Evolutionary conservation across 2,113 vertebrate genomes (phyloP), one percentile per base, ranked within the genome.

Genomic region (Delphinus delphis): DNA sequence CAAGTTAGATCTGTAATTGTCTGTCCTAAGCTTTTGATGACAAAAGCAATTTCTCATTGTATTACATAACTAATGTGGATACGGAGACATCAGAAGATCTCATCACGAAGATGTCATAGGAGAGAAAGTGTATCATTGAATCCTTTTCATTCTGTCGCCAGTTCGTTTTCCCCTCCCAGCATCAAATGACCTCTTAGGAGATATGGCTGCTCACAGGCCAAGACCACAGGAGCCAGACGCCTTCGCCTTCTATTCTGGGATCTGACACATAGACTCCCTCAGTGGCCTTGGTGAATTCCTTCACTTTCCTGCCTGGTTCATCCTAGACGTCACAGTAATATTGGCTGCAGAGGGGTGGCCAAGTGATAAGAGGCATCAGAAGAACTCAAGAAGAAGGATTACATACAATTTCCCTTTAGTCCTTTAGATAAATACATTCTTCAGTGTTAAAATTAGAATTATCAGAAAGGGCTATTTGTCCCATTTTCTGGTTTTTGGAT

Each of bases 181-280:
- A 97, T 98, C 97, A 98, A 97, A 97, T 97, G 91, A 95, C 97
- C 96, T 96, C 96, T 96, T 76, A 90, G 74, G 92, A 96, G 84
- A 73, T 81, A 41, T 36, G 60, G 28, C 92, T 88, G 58, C 82
- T 85, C 58, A n/a, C 18, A 13, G 60, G 70, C 21, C 0, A 23
- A 97, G 95, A 97, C 95, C 93, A 87, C 96, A 98, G 98, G 97
- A 98, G 97, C 95, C 97, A 98, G 97, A 97, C 71, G 60, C 65
- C 71, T 89, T 73, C 7, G 20, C 41, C 91, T 93, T 97, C 96
- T 96, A 63, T 89, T 97, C 83, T 93, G 58, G 60, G 83, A 79
- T 60, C 77, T 80, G 95, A 95, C 83, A 95, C 33, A 38, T 2
- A 97, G 86, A 96, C 80, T 96, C 93, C 93, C 95, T 97, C 38